These are phyloP conservation scores for Onthophagus sagittarius DNA, from an alignment of 2,888 invertebrate species.

Conservation along the genomic window DNA sequence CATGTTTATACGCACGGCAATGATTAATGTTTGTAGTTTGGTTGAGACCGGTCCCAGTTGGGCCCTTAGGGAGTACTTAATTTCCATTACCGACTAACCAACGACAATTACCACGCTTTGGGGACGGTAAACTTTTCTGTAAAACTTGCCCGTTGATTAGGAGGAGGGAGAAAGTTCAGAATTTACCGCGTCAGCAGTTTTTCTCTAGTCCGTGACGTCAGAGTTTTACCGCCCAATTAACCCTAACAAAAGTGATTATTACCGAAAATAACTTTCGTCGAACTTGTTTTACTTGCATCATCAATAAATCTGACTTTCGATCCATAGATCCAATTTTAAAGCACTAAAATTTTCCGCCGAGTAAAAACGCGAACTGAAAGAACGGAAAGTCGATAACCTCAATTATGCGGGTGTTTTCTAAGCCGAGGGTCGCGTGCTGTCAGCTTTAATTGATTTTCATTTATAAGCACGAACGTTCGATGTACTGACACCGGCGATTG, in stretches of 20 bases:
- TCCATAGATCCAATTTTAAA: not conserved
- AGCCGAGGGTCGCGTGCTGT: not conserved
- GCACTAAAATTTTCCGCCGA: not conserved
- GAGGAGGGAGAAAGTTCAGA: not conserved
- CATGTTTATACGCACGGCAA: not conserved
- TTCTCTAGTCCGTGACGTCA: not conserved
- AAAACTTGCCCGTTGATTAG: not conserved
- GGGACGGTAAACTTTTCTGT: not conserved
- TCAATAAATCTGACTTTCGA: not conserved
- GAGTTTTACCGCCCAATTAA: not conserved
- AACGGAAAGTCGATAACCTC: conserved; percentile 8
- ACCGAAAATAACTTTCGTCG: not conserved
- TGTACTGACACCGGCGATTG: not conserved
- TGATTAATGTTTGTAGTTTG: not conserved
- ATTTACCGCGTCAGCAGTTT: not conserved
- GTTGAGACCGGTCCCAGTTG: not conserved
- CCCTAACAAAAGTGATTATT: not conserved
- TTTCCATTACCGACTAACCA: not conserved
- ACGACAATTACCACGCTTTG: not conserved
- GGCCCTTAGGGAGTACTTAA: not conserved
- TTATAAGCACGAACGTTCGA: not conserved
- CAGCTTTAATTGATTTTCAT: conserved; percentile 1
- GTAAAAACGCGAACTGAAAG: not conserved
- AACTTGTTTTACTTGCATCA: not conserved
- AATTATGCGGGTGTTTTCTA: not conserved